Conservation (phyloP, 2,797 vertebrate species). For the Labeo calbasu region DNA sequence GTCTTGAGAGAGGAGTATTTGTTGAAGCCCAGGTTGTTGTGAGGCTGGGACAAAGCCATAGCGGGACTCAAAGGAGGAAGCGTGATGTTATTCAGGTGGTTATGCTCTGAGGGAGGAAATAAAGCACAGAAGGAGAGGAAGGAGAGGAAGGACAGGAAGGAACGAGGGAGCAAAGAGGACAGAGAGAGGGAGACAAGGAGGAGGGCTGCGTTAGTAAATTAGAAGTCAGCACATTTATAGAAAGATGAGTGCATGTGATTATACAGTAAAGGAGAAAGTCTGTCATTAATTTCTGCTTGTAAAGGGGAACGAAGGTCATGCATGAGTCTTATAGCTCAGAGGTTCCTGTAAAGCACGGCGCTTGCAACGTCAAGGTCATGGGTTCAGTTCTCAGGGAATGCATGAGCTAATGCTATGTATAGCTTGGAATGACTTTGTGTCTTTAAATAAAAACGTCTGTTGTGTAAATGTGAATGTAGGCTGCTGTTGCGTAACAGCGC, state of each 20-base stretch:
- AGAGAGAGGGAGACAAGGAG: slow-evolving; percentile 48
- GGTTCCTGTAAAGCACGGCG: background rate
- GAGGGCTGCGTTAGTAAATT: slow-evolving; percentile 3
- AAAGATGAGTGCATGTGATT: slow-evolving; percentile 23
- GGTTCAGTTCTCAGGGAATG: background rate
- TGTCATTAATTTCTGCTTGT: background rate
- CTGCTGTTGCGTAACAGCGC: background rate
- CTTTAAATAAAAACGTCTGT: background rate
- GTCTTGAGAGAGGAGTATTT: slow-evolving; percentile 87
- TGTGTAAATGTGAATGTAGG: slow-evolving; percentile 6
- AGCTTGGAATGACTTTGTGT: background rate
- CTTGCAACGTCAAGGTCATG: background rate
- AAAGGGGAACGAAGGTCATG: slow-evolving; percentile 8
- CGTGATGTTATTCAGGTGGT: slow-evolving; percentile 83
- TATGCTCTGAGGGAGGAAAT: slow-evolving; percentile 78
- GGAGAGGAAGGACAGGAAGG: background rate
- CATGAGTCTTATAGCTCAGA: slow-evolving; percentile 6
- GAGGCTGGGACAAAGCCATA: slow-evolving; percentile 81
- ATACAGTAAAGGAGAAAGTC: slow-evolving; percentile 11
- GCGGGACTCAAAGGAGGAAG: slow-evolving; percentile 76
- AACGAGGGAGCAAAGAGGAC: slow-evolving; percentile 19
- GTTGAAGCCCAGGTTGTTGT: slow-evolving; percentile 83
- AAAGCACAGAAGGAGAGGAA: slow-evolving; percentile 10
- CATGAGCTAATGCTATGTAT: background rate
- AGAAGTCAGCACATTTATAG: slow-evolving; percentile 37